Percentiles rank a stretch among this genome's conserved stretches.
Conservation (phyloP, 2,797 vertebrate genomes). For the Alfaro cultratus region DNA sequence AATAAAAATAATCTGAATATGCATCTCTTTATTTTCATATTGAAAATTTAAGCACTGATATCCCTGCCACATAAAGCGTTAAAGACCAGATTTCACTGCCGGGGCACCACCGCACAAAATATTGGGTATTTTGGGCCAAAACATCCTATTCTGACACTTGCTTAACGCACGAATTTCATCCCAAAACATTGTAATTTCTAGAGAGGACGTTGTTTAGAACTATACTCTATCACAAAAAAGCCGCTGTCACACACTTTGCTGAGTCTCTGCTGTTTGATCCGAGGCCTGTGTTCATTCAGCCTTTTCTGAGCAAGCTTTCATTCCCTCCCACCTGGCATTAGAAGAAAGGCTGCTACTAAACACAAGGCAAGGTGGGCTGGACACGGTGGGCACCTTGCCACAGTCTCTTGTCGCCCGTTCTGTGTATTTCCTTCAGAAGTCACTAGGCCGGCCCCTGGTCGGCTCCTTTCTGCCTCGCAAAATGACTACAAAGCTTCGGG, state of each 20-base stretch:
- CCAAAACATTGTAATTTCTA: background rate
- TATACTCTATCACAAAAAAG: background rate
- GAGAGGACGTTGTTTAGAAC: background rate
- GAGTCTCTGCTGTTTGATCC: conserved; percentile 54
- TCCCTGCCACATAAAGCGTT: background rate
- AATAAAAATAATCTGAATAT: background rate
- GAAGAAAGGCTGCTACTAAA: conserved; percentile 76
- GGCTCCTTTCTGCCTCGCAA: conserved; percentile 59
- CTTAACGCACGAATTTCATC: background rate
- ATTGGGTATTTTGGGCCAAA: background rate
- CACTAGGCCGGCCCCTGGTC: conserved; percentile 43
- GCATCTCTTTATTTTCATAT: background rate
- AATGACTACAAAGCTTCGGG: conserved; percentile 66
- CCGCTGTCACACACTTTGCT: conserved; percentile 39
- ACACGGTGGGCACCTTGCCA: conserved; percentile 65
- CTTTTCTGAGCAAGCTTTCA: conserved; percentile 48
- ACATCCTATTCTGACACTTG: background rate
- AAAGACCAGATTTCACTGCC: background rate
- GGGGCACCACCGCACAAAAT: background rate
- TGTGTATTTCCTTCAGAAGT: conserved; percentile 77
- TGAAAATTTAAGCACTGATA: background rate
- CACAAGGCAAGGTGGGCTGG: conserved; percentile 61
- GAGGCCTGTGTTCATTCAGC: conserved; percentile 61
- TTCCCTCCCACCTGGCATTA: conserved; percentile 73
- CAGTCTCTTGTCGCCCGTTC: conserved; percentile 66